Percentiles rank a stretch among this genome's conserved stretches.
Evolutionary conservation across 2,113 vertebrate genomes (phyloP).

Genomic region (Clarias batrachus): DNA sequence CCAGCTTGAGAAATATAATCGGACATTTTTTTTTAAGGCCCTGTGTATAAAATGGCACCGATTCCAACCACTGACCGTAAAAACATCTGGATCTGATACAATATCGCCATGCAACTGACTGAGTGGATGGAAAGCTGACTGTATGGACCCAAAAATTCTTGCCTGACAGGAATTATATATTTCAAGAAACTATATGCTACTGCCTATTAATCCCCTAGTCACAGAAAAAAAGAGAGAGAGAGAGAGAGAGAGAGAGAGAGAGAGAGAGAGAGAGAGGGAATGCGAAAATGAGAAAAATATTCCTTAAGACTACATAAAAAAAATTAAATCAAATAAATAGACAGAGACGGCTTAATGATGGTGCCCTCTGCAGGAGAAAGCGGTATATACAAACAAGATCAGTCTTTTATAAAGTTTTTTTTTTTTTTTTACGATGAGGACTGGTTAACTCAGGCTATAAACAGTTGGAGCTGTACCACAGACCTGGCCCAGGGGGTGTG

Average conservation of each 20-base stretch:
- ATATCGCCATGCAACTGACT: not conserved
- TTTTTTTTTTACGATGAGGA: too few species aligned
- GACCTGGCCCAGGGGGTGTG: conserved; percentile 95
- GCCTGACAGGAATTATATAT: conserved; percentile 6
- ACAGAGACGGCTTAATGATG: not conserved
- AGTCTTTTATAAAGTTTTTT: not conserved
- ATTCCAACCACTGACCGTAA: not conserved
- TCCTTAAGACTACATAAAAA: too few species aligned
- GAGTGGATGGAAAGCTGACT: not conserved
- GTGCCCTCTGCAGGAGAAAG: conserved; percentile 62
- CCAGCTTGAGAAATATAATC: not conserved
- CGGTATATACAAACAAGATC: not conserved
- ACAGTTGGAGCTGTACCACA: not conserved
- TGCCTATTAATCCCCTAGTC: not conserved
- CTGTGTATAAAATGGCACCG: not conserved
- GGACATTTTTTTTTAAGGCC: not conserved
- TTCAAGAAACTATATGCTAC: not conserved
- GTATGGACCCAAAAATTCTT: not conserved
- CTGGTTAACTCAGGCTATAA: not conserved
- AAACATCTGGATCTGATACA: conserved; percentile 24
- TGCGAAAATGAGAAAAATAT: not conserved
- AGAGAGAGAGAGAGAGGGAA: not conserved
- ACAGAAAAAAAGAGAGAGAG: too few species aligned
- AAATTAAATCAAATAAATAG: not conserved
- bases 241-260: too few species aligned